Base-by-base conservation (phyloP, 2,888 invertebrate genomes). In the Dione vanillae region DNA sequence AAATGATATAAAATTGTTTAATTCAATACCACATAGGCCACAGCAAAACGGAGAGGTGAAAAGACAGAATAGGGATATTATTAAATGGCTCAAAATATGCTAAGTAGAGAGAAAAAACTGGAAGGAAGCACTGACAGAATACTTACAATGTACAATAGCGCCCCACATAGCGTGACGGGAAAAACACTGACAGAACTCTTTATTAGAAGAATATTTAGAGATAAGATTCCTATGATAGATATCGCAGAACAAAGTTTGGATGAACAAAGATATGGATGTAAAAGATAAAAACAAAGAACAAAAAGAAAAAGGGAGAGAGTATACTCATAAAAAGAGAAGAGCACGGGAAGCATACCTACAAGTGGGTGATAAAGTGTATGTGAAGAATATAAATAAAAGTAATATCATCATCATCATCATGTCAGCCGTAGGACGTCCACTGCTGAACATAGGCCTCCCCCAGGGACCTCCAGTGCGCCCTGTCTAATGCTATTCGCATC, bases 141-240 rank as follows among this genome's bases (percentile, higher is more conserved):
- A 80, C 54, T 12, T 79, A 71, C 59, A 0, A 80, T 78, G 79
- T 78, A 83, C 67, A 79, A 79, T 67, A 73, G 75, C 10, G 82
- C 82, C 8, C 83, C 83, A 10, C 83, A 83, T 67, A 20, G 71
- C 8, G 77, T 78, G 0, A 83, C 83, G 3, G 41, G 59, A 10
- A 61, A 43, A 20, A 43, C 59, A n/a, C n/a, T n/a, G n/a, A n/a
- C n/a, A n/a, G n/a, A n/a, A n/a, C n/a, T n/a, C n/a, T n/a, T n/a
- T n/a, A n/a, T n/a, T n/a, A n/a, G n/a, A n/a, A n/a, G n/a, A n/a
- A n/a, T n/a, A n/a, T n/a, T n/a, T n/a, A n/a, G n/a, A n/a, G n/a
- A n/a, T n/a, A n/a, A n/a, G n/a, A n/a, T n/a, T n/a, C n/a, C n/a
- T n/a, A n/a, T n/a, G n/a, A n/a, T n/a, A n/a, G n/a, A n/a, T n/a